phyloP scores from a whole-genome alignment of 2,888 invertebrate species.

The Acanthoscelides obtectus region DNA sequence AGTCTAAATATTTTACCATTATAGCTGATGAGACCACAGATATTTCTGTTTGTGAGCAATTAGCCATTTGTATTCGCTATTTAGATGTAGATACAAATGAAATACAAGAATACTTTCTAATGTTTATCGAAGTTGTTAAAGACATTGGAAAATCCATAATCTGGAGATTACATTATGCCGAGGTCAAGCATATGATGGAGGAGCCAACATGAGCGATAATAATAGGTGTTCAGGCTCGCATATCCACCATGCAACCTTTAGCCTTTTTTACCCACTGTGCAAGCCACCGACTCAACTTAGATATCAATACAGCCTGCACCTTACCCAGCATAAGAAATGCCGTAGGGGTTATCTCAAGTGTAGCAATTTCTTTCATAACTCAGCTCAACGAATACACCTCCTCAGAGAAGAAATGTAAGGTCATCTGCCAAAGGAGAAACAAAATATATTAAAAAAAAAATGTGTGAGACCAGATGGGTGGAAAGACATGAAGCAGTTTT shows the following conservation, averaged over 20 bases:
- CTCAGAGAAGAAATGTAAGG: neutral
- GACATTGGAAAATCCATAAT: neutral
- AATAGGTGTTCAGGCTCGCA: conserved; percentile 2
- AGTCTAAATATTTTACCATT: no score
- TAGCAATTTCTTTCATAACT: neutral
- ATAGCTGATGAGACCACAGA: no score
- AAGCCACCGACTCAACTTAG: conserved; percentile 1
- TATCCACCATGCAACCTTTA: neutral
- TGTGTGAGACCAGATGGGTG: neutral
- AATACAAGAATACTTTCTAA: neutral
- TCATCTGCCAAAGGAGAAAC: neutral
- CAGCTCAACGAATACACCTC: neutral
- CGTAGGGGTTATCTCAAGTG: neutral
- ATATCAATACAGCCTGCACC: neutral
- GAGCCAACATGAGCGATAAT: conserved; percentile 3
- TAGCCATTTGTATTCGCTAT: neutral
- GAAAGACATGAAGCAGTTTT: neutral
- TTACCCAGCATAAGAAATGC: neutral
- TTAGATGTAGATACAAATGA: neutral
- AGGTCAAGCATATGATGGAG: conserved; percentile 3
- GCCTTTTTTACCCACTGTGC: conserved; percentile 1
- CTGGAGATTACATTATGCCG: neutral
- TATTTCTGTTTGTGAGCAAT: no score
- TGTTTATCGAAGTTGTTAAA: neutral
- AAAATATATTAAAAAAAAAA: neutral